A percentile compares a stretch with the other conserved stretches of the same genome.
These are phyloP conservation scores for Zosterops japonicus DNA, from an alignment of 2,113 vertebrate genomes.

Conservation along the genomic window DNA sequence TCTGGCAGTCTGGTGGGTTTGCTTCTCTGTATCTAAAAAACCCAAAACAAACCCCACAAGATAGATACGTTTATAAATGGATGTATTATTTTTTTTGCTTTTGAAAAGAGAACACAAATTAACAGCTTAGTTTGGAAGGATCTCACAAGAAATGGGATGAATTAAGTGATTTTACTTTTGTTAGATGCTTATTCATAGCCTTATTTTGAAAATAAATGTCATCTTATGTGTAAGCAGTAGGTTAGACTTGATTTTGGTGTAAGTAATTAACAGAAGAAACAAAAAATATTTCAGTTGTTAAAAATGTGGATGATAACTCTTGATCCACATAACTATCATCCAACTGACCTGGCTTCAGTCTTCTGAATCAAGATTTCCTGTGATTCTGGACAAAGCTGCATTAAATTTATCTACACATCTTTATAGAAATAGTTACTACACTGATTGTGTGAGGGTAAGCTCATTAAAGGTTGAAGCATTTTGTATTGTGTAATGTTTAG, in stretches of 20 bases:
- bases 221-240: not conserved
- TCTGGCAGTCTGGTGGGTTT: not conserved
- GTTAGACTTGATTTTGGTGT: not conserved
- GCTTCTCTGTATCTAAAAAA: not conserved
- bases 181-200: not conserved
- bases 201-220: not conserved
- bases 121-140: not conserved
- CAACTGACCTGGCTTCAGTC: not conserved
- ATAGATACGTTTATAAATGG: not conserved
- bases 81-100: not conserved
- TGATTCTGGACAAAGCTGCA: not conserved
- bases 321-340: not conserved
- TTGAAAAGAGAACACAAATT: not conserved
- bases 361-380: not conserved
- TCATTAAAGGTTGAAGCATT: not conserved
- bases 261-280: not conserved
- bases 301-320: not conserved
- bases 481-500: not conserved
- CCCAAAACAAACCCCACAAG: rapidly evolving
- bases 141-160: not conserved
- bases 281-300: not conserved
- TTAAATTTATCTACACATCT: not conserved
- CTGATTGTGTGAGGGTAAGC: not conserved
- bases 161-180: not conserved
- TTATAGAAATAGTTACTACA: not conserved